Evolutionary conservation across 2,113 vertebrate species (phyloP).

Genomic region (Isurus oxyrinchus): DNA sequence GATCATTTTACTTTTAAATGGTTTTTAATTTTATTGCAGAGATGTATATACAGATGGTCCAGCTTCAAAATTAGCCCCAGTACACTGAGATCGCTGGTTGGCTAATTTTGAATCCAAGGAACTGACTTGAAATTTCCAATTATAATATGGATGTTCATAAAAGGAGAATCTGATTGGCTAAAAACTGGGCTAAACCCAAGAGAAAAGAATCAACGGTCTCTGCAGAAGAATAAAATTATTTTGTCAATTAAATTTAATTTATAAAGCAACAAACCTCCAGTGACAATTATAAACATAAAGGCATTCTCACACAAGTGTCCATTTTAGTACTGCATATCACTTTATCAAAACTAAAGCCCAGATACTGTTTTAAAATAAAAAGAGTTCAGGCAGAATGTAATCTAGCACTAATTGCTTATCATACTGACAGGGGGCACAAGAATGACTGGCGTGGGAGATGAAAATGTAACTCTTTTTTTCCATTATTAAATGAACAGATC

Average conservation of each 20-base stretch:
- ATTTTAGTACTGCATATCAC: neutral
- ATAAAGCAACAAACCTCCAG: conserved; percentile 3
- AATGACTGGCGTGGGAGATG: neutral
- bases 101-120: conserved; percentile 9
- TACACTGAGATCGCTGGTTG: neutral
- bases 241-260: neutral
- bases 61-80: neutral
- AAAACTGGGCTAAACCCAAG: neutral
- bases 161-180: neutral
- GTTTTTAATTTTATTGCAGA: neutral
- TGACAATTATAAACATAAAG: neutral
- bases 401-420: neutral
- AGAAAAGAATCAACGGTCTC: neutral
- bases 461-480: neutral
- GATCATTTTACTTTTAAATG: neutral
- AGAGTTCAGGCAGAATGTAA: neutral
- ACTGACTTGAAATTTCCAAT: neutral
- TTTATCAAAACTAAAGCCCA: neutral
- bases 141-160: conserved; percentile 14
- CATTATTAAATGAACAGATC: neutral
- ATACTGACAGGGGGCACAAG: neutral
- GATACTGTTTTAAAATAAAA: neutral
- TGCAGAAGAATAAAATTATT: neutral
- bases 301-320: neutral
- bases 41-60: conserved; percentile 4